These are phyloP conservation scores for rabbit (Oryctolagus cuniculus) DNA, from an alignment of 2,113 vertebrate genomes.

Conservation along the genomic window DNA sequence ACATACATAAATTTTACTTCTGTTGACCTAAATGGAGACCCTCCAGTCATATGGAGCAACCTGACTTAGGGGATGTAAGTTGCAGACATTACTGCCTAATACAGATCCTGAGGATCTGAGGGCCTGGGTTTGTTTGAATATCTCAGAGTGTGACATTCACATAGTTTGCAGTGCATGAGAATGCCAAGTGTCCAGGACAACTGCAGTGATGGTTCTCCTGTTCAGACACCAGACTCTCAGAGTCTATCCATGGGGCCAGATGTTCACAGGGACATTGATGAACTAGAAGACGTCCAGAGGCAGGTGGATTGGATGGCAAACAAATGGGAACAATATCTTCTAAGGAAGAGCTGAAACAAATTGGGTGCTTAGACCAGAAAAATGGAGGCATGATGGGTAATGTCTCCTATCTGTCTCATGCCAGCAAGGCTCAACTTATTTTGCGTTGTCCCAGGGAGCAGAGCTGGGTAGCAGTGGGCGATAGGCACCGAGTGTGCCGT, in stretches of 20 bases:
- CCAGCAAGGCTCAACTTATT: not conserved
- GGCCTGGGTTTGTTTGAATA: rapidly evolving
- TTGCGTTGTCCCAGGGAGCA: not conserved
- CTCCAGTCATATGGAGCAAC: not conserved
- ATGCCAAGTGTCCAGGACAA: not conserved
- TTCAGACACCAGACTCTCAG: not conserved
- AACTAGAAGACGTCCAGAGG: not conserved
- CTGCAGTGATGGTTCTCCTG: not conserved
- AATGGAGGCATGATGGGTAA: not conserved
- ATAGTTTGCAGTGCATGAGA: not conserved
- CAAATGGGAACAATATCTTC: not conserved
- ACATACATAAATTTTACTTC: not conserved
- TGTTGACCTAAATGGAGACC: not conserved
- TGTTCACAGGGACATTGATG: not conserved
- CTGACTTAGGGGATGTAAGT: rapidly evolving
- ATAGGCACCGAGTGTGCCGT: not conserved
- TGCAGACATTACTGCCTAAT: not conserved
- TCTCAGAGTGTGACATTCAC: not conserved
- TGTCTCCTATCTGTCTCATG: not conserved
- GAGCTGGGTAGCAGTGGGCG: not conserved
- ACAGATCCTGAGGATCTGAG: not conserved
- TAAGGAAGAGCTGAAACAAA: not conserved
- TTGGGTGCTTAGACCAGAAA: not conserved
- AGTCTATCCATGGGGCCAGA: not conserved
- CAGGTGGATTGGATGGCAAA: not conserved